Evolutionary conservation across 2,888 invertebrate genomes (phyloP).

Genomic region (Arctia plantaginis): DNA sequence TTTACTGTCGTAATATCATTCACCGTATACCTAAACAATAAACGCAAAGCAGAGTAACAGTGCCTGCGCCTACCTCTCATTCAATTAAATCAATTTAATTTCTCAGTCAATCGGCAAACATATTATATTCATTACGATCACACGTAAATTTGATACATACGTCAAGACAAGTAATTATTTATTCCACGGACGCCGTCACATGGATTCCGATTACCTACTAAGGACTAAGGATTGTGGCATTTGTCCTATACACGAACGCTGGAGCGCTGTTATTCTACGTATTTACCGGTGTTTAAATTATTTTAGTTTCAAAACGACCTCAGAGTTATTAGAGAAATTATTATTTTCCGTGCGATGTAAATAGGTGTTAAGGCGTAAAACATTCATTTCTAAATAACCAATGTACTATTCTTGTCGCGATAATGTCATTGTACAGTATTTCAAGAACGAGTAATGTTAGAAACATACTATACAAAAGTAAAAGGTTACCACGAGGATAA

Average conservation of each 20-base stretch:
- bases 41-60: neutral
- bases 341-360: neutral
- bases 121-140: neutral
- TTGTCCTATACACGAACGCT: neutral
- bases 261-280: neutral
- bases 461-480: neutral
- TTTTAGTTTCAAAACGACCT: neutral
- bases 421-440: neutral
- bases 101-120: neutral
- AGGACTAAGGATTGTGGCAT: conserved; percentile 6
- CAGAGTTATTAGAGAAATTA: neutral
- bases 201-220: conserved; percentile 16
- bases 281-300: neutral
- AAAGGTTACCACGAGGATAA: conserved; percentile 21
- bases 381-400: neutral
- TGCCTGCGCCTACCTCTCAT: too few relatives aligned
- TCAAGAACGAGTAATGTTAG: neutral
- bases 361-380: neutral
- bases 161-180: conserved; percentile 30
- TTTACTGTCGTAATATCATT: neutral
- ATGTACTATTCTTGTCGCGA: neutral
- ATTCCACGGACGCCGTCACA: conserved; percentile 39
- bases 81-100: too few relatives aligned
- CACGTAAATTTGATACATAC: neutral
- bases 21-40: neutral